Evolutionary conservation across 2,797 vertebrate genomes (phyloP).

Genomic region (Amphiprion clarkii): DNA sequence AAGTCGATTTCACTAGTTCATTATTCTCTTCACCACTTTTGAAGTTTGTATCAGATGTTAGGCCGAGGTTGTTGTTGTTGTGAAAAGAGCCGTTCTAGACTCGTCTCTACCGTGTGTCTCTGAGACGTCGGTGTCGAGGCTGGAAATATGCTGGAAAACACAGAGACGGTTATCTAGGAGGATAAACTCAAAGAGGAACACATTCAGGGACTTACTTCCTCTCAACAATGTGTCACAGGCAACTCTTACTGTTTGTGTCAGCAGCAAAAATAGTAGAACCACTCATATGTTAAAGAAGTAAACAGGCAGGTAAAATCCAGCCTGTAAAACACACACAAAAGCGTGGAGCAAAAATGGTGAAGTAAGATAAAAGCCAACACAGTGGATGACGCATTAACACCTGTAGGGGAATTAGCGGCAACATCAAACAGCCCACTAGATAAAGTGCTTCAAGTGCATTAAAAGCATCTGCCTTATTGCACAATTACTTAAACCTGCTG

Average conservation of each 20-base stretch:
- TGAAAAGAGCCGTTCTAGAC: conserved; percentile 40
- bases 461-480: too few species aligned
- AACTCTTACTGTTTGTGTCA: not conserved
- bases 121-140: conserved; percentile 17
- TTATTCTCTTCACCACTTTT: conserved; percentile 24
- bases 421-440: too few species aligned
- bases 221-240: not conserved
- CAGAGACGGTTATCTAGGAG: not conserved
- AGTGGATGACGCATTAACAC: too few species aligned
- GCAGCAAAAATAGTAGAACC: not conserved
- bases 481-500: too few species aligned
- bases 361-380: not conserved
- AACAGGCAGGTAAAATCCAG: too few species aligned
- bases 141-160: conserved; percentile 13
- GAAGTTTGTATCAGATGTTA: conserved; percentile 25
- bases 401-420: too few species aligned
- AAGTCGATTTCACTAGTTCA: conserved; percentile 36
- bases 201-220: conserved; percentile 5
- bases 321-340: not conserved
- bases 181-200: conserved; percentile 4
- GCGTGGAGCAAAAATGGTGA: not conserved
- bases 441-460: too few species aligned
- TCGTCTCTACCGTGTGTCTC: conserved; percentile 24
- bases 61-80: conserved; percentile 29
- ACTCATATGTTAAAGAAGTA: not conserved